Base-by-base conservation (phyloP, 2,797 vertebrate species). In the Spheniscus humboldti region DNA sequence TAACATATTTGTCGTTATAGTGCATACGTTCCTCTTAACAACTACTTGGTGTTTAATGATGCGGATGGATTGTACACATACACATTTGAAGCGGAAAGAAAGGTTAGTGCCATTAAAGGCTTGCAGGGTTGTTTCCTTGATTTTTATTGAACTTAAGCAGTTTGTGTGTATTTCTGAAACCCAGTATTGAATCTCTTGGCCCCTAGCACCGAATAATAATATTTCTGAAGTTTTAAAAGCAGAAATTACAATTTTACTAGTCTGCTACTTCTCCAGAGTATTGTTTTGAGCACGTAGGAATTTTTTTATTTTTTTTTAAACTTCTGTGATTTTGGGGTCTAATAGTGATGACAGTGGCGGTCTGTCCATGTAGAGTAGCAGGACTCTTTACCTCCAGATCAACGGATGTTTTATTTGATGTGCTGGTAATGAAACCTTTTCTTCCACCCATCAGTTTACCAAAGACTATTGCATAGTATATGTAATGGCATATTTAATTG, bases 41-140 rank as follows among this genome's bases (percentile, higher is more conserved):
- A 99, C 97, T 99, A 99, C 97, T 96, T 99, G 98, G 99, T 99
- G 71, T 99, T 99, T 92, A 99, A 99, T 94, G 99, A 99, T 52
- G 99, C 98, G 91, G 99, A 99, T 84, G 99, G 99, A 73, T 98
- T 99, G 17, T 99, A 99, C 96, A 99, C 99, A 0, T 99, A 99
- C 96, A 99, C 98, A 1, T 99, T 99, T 97, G 99, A 99, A 98
- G 99, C 99, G 18, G 99, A 99, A 97, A 98, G 99, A 95, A 99
- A 99, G 99, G 99, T 99, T 90, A 94, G 98, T 96, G 81, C 25
- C 75, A 33, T 75, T 89, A 71, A 74, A 80, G 47, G 16, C 62
- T 69, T 31, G 15, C 35, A 76, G 39, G 13, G 2, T 43, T 87
- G 4, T 68, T 91, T 57, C 24, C 35, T 63, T 55, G 4, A 4